Evolutionary conservation across 2,888 invertebrate genomes (phyloP).

Genomic region (Cheilosia variabilis): DNA sequence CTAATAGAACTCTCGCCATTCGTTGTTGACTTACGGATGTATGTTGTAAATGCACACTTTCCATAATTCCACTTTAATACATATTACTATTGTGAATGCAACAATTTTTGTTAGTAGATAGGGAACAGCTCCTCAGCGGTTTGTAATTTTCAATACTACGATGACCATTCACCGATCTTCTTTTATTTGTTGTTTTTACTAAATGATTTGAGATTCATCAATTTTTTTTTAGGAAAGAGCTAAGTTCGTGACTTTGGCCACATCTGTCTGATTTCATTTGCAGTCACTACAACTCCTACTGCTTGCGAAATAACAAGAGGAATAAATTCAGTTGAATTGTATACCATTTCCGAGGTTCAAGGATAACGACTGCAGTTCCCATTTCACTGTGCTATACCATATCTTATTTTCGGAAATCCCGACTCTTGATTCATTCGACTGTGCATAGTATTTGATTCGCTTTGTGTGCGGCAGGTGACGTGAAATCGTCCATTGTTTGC

Average conservation of each 20-base stretch:
- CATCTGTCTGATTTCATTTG: conserved; percentile 40
- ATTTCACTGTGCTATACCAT: conserved; percentile 17
- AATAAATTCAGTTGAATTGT: conserved; percentile 32
- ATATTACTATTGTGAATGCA: no score
- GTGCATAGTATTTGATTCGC: conserved; percentile 70
- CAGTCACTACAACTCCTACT: conserved; percentile 24
- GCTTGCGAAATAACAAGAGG: conserved; percentile 22
- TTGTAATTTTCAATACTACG: no score
- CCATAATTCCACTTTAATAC: no score
- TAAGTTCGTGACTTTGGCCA: neutral
- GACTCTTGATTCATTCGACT: conserved; percentile 69
- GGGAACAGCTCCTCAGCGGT: no score
- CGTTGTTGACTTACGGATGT: no score
- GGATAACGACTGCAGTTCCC: conserved; percentile 24
- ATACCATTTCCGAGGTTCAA: conserved; percentile 9
- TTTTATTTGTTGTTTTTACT: no score
- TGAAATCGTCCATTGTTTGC: conserved; percentile 83
- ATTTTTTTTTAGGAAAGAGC: no score
- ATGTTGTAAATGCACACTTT: no score
- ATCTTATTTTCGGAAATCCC: conserved; percentile 69
- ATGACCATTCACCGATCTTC: no score
- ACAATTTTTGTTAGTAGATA: no score
- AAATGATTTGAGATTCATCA: no score
- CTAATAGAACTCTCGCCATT: no score
- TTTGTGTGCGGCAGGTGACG: conserved; percentile 84